Evolutionary conservation across 2,113 vertebrate species (phyloP).

Genomic region (Eulacestoma nigropectus): DNA sequence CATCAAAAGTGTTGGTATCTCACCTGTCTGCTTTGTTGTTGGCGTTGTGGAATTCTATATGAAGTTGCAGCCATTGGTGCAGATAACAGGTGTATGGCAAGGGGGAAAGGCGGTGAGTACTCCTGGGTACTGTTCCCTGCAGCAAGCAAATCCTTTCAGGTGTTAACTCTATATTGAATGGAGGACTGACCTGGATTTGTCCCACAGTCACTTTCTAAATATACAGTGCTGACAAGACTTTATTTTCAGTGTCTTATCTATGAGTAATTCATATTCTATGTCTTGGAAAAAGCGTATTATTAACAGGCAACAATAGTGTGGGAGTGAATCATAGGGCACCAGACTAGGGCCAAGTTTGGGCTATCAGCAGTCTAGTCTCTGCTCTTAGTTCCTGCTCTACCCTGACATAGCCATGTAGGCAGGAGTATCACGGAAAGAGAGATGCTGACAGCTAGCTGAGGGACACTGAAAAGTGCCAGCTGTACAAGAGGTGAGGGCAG

Average conservation of each 20-base stretch:
- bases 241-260: conserved; percentile 44
- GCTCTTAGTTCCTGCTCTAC: background rate
- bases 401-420: background rate
- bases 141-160: conserved; percentile 1
- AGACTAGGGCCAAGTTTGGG: conserved; percentile 29
- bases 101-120: background rate
- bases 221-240: conserved; percentile 33
- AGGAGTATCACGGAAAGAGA: background rate
- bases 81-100: background rate
- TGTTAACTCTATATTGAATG: background rate
- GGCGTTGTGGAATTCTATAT: background rate
- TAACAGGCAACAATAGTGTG: conserved; percentile 45
- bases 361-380: background rate
- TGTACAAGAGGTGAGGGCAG: background rate
- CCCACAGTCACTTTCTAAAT: conserved; percentile 37
- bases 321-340: conserved; percentile 32
- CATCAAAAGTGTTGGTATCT: background rate
- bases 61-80: background rate
- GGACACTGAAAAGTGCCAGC: background rate
- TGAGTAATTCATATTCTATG: conserved; percentile 48
- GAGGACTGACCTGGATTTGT: background rate
- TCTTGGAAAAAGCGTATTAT: conserved; percentile 43
- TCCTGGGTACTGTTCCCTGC: background rate
- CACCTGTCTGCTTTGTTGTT: background rate
- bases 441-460: conserved; percentile 2